Evolutionary conservation across 2,113 vertebrate genomes (phyloP), one percentile per base, ranked within the genome.

Genomic region (Ancistrus triradiatus): DNA sequence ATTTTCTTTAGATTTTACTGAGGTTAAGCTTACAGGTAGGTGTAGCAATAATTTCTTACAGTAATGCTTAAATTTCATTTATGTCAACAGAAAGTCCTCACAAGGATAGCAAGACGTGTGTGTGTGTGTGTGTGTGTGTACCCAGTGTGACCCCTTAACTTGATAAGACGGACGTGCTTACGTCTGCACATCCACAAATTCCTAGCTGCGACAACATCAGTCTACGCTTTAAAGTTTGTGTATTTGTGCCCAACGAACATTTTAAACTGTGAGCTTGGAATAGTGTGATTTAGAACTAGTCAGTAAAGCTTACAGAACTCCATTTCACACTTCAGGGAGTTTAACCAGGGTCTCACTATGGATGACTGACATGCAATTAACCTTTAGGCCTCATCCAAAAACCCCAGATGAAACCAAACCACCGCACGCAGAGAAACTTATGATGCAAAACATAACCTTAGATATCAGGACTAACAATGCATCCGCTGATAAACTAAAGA

Each of bases 351-450:
- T 64, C 60, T 13, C 53, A 63, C 46, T 42, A 67, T 66, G 62
- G 72, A 67, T 68, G 72, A 68, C 37, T 66, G 14, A 67, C 37
- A 35, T 67, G 63, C 74, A 83, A 80, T 84, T 80, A 81, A 84
- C 83, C 82, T 81, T 73, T 3, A 50, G 52, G 56, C 50, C 17
- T 2, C 27, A 50, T 72, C 69, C 55, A 59, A 37, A 58, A 18
- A 1, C 61, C 58, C 51, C 27, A 78, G 73, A 75, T 72, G 74
- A 76, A 71, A 75, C 59, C 66, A 22, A 10, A 40, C 21, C 10
- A 3, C 15, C 44, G 6, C 35, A 43, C 22, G 51, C 15, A 17
- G 8, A 6, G 1, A 59, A 27, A 42, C 13, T 13, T 6, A 37
- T 37, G 35, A 9, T 3, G 4, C 2, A 37, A 37, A 13, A 37